A percentile compares a stretch with the other conserved stretches of the same genome.
phyloP scores from a whole-genome alignment of 2,888 invertebrate genomes.

The Ferdinandea cuprea region DNA sequence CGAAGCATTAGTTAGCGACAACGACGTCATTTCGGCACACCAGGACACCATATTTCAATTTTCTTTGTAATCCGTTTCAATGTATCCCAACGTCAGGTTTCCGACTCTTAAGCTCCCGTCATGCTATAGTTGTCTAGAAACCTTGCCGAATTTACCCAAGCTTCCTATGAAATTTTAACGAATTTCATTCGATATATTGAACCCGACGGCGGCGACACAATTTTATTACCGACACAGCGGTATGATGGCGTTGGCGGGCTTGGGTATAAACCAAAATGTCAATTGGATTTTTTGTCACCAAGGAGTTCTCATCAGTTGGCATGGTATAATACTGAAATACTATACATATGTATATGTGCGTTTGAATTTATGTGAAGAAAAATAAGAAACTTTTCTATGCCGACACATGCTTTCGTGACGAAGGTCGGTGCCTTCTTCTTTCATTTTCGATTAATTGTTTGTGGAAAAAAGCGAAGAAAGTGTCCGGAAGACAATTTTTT shows the following conservation, averaged over 20 bases:
- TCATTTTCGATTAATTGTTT: too few relatives aligned
- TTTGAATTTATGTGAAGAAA: not conserved
- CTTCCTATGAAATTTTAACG: not conserved
- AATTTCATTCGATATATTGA: constrained; percentile 26
- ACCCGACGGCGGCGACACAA: not conserved
- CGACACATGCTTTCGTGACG: constrained; percentile 14
- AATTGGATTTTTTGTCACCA: constrained; percentile 50
- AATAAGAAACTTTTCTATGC: constrained; percentile 18
- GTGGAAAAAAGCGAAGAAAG: not conserved
- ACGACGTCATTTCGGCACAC: constrained; percentile 37
- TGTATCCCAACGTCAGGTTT: constrained; percentile 9
- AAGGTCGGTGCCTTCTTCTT: too few relatives aligned
- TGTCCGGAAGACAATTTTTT: not conserved
- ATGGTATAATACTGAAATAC: not conserved
- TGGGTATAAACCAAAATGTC: not conserved
- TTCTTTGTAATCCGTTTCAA: constrained; percentile 38
- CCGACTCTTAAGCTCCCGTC: constrained; percentile 13
- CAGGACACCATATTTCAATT: constrained; percentile 49
- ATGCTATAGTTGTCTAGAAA: not conserved
- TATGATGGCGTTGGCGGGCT: not conserved
- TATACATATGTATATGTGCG: not conserved
- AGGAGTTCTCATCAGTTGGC: constrained; percentile 29
- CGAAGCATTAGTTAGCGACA: constrained; percentile 36
- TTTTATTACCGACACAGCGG: not conserved
- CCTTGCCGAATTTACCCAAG: not conserved